phyloP scores from a whole-genome alignment of 2,888 invertebrate genomes.

The Stenodera caucasica region DNA sequence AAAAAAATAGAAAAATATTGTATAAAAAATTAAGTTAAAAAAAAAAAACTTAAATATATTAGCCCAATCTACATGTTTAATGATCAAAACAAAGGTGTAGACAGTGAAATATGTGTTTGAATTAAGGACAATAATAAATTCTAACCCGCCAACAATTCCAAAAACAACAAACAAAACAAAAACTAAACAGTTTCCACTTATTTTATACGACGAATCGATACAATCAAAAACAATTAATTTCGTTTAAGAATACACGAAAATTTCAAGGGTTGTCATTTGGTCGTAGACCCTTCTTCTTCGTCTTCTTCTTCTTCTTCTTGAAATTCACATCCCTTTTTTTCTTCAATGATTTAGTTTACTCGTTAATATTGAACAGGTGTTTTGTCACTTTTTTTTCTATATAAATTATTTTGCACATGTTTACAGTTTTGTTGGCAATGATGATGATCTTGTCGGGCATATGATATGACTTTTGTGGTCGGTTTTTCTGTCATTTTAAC shows the following conservation, averaged over 20 bases:
- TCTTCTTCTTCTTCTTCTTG: too few relatives aligned
- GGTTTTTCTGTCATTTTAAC: slow-evolving; percentile 46
- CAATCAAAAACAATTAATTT: slow-evolving; percentile 18
- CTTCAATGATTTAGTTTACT: slow-evolving; percentile 14
- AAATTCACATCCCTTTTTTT: not conserved
- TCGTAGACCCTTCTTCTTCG: too few relatives aligned
- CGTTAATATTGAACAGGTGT: slow-evolving; percentile 29
- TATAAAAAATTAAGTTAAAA: not conserved
- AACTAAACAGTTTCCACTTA: slow-evolving; percentile 12
- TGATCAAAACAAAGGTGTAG: slow-evolving; percentile 21
- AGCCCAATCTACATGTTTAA: slow-evolving; percentile 11
- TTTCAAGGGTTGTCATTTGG: not conserved
- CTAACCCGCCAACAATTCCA: slow-evolving; percentile 9
- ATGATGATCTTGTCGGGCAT: slow-evolving; percentile 42
- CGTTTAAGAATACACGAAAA: not conserved
- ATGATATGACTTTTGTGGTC: slow-evolving; percentile 44
- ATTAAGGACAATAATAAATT: slow-evolving; percentile 19
- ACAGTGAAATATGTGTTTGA: slow-evolving; percentile 22
- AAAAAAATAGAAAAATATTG: not conserved
- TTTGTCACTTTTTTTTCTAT: slow-evolving; percentile 18
- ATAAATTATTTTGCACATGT: slow-evolving; percentile 40
- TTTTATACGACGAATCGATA: slow-evolving; percentile 14
- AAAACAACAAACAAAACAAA: not conserved
- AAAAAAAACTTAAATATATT: slow-evolving; percentile 7
- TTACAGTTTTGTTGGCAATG: slow-evolving; percentile 41